These are phyloP conservation scores for Sebastes miniatus DNA, from an alignment of 2,797 vertebrate species.

Conservation along the genomic window DNA sequence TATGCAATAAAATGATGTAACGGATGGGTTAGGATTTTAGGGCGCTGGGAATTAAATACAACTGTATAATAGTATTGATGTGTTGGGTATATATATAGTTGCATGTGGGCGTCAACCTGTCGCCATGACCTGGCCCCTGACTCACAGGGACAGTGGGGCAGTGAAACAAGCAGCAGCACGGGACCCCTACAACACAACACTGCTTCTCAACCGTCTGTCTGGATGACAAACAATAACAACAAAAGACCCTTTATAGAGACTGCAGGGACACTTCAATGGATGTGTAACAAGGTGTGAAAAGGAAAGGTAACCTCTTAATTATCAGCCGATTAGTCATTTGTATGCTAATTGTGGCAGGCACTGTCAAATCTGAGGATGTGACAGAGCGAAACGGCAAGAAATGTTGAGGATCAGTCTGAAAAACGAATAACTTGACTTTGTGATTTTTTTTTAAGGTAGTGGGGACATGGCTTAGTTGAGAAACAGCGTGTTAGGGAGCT, in stretches of 20 bases:
- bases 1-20: slow-evolving; percentile 19
- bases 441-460: not conserved
- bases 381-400: not conserved
- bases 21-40: slow-evolving; percentile 18
- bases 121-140: slow-evolving; percentile 78
- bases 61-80: slow-evolving; percentile 3
- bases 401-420: not conserved
- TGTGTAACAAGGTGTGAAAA: not conserved
- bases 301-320: slow-evolving; percentile 19
- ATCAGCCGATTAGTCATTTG: not conserved
- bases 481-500: slow-evolving; percentile 73
- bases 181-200: slow-evolving; percentile 70
- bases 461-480: slow-evolving; percentile 40
- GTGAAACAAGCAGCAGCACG: slow-evolving; percentile 80
- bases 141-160: slow-evolving; percentile 83
- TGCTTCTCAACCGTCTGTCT: slow-evolving; percentile 49
- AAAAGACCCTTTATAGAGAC: not conserved
- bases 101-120: slow-evolving; percentile 43
- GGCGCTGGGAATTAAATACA: slow-evolving; percentile 21
- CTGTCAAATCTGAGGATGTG: not conserved
- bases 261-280: not conserved
- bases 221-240: slow-evolving; percentile 13
- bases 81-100: not conserved
- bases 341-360: not conserved
- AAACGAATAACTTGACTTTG: not conserved